Conservation (phyloP, 2,888 invertebrate species). For the Dynastes tityus region DNA sequence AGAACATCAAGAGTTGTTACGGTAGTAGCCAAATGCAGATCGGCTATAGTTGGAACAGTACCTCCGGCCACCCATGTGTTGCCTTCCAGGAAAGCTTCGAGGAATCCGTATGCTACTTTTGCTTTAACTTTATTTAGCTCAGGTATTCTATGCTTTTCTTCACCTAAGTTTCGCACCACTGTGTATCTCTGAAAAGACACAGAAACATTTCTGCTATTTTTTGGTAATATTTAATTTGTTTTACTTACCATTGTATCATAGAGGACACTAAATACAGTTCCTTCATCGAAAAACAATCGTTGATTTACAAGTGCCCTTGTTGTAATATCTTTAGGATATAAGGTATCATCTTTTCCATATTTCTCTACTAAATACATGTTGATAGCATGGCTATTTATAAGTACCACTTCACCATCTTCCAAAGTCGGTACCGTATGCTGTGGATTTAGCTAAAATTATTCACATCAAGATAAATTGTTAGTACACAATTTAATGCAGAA, state of each 20-base stretch:
- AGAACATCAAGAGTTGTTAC: constrained; percentile 54
- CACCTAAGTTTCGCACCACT: not conserved
- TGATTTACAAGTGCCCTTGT: constrained; percentile 74
- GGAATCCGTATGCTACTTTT: constrained; percentile 63
- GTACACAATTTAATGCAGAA: too few relatives aligned
- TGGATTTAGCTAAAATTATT: constrained; percentile 69
- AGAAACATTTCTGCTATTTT: not conserved
- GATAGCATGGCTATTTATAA: constrained; percentile 72
- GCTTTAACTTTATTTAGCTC: constrained; percentile 32
- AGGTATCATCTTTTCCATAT: constrained; percentile 72
- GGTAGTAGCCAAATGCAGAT: constrained; percentile 57
- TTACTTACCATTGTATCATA: constrained; percentile 26
- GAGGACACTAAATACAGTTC: constrained; percentile 69
- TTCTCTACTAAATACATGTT: constrained; percentile 72
- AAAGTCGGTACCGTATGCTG: constrained; percentile 75
- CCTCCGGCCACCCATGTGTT: constrained; percentile 72
- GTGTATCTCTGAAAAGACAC: constrained; percentile 34
- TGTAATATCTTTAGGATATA: constrained; percentile 74
- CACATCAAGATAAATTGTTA: too few relatives aligned
- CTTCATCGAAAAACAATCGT: constrained; percentile 72
- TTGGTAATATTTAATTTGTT: not conserved
- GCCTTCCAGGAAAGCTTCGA: constrained; percentile 70
- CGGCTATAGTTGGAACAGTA: constrained; percentile 60
- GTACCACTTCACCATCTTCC: constrained; percentile 73
- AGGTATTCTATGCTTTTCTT: constrained; percentile 27